Base-by-base conservation (phyloP, 2,888 invertebrate species). In the Leucozona laternaria region DNA sequence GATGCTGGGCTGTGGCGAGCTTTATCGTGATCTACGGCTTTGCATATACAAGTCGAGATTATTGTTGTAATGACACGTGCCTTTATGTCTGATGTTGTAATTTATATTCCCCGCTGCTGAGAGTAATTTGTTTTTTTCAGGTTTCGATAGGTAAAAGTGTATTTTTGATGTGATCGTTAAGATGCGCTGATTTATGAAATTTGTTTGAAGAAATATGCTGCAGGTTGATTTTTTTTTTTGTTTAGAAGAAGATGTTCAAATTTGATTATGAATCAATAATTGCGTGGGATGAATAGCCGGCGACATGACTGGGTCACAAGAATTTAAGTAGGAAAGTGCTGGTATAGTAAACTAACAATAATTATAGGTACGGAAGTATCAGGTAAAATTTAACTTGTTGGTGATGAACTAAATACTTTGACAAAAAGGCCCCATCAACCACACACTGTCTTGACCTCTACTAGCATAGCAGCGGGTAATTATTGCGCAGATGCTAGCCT, bases 51-150 rank as follows among this genome's bases (percentile, higher is more conserved):
- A 45, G 28, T n/a, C n/a, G n/a, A 43, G 37, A n/a, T 62, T 13
- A 37, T 37, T 68, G 37, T 28, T 78, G 78, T 73, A 62, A 78
- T 40, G 55, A 62, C 79, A 79, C 83, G 83, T 83, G 83, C 73
- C 73, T 31, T 15, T 48, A 15, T 7, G 45, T 48, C 15, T 22
- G 20, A 31, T 76, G 75, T 60, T 68, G 68, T 45, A 80, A 80
- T 34, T 28, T 66, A 13, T 7, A 50, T 45, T n/a, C 15, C n/a
- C 3, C n/a, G 0, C n/a, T n/a, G n/a, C 43, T 43, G n/a, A 43
- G 0, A n/a, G n/a, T n/a, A n/a, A 43, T 43, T 43, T 43, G 43
- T 7, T n/a, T n/a, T n/a, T n/a, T 43, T 43, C 43, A 43, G n/a
- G 43, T 43, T 43, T n/a, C n/a, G 40, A 43, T 43, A n/a, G 7